phyloP scores from a whole-genome alignment of 2,113 vertebrate genomes.

The Mormoops blainvillei region DNA sequence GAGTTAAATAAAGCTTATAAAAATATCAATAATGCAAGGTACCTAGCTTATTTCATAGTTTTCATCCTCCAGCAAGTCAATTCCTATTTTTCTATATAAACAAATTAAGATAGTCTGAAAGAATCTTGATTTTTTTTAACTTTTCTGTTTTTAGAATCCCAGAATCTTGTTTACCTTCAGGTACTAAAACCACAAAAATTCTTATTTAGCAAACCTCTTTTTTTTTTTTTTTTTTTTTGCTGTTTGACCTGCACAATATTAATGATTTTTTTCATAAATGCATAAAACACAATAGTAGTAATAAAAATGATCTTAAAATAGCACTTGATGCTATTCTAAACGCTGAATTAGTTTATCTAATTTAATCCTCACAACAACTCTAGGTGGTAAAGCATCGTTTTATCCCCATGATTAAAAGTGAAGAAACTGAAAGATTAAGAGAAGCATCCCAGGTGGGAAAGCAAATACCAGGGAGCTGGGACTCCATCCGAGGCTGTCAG shows the following conservation, averaged over 20 bases:
- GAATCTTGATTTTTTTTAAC: background rate
- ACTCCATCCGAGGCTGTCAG: background rate
- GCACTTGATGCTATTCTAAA: background rate
- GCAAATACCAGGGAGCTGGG: too few relatives aligned
- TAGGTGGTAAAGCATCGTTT: background rate
- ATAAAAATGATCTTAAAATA: background rate
- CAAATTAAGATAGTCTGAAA: background rate
- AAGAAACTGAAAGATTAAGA: background rate
- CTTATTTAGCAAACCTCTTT: background rate
- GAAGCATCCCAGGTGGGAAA: background rate
- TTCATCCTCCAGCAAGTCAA: background rate
- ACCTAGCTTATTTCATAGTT: background rate
- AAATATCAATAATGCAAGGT: background rate
- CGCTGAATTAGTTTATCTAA: background rate
- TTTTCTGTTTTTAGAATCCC: background rate
- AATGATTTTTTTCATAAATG: background rate
- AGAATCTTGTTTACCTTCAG: background rate
- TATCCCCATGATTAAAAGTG: background rate
- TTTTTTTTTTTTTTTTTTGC: too few relatives aligned
- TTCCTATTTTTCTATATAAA: background rate
- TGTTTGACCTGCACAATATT: background rate
- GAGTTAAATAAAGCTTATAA: background rate
- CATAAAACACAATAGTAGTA: background rate
- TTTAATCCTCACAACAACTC: background rate
- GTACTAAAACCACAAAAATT: background rate